A percentile compares a stretch with the other conserved stretches of the same genome.
phyloP scores from a whole-genome alignment of 2,113 vertebrate genomes.

The Heterocephalus glaber region DNA sequence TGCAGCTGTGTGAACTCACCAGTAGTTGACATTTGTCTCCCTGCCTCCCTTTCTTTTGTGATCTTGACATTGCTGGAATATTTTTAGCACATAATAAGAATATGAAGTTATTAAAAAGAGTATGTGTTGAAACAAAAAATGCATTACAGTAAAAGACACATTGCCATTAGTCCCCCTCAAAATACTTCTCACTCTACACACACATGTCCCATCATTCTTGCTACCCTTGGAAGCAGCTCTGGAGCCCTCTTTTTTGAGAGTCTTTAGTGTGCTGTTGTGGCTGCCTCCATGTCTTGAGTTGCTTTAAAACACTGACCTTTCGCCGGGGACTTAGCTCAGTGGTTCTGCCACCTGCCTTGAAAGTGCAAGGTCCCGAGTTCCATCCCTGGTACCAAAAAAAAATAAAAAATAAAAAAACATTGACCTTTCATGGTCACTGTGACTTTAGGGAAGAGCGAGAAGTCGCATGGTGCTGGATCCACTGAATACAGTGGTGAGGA shows the following conservation, averaged over 20 bases:
- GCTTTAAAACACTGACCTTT: background rate
- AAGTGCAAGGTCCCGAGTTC: no score
- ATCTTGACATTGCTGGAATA: background rate
- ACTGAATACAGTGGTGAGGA: background rate
- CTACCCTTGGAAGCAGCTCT: background rate
- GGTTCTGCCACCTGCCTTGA: no score
- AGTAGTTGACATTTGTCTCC: background rate
- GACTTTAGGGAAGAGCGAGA: background rate
- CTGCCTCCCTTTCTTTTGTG: background rate
- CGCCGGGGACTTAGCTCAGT: no score
- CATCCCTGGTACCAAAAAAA: no score
- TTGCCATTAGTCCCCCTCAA: background rate
- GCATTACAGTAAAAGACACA: background rate
- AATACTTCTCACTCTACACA: background rate
- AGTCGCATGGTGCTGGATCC: background rate
- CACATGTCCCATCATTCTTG: background rate
- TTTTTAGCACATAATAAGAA: background rate
- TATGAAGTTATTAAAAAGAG: background rate
- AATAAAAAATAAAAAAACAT: no score
- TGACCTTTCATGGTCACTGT: background rate
- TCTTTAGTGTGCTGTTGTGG: background rate
- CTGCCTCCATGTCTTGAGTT: background rate
- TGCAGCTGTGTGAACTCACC: background rate
- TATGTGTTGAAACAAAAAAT: background rate
- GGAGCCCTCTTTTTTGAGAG: background rate